Evolutionary conservation across 2,113 vertebrate species (phyloP), one percentile per base, ranked within the genome.

Genomic region (Prolemur simus): DNA sequence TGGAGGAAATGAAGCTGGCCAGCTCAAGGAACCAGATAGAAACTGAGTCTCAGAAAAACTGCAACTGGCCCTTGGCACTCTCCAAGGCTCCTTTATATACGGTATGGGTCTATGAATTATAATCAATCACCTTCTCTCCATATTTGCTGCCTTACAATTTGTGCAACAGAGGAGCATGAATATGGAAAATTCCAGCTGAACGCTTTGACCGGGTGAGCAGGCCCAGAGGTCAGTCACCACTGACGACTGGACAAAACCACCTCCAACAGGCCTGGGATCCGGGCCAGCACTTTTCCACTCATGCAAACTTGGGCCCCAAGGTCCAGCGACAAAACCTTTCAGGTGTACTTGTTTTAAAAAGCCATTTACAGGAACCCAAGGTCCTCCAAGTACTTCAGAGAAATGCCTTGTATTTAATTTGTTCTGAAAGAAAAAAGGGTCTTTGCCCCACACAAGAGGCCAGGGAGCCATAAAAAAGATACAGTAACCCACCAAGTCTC

Each of bases 111-210:
- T 92, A 17, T 29, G 52, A 87, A 58, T 63, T 58, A 34, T 47
- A 73, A 83, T 45, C 80, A 95, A 80, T 39, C 60, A 69, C 73
- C 23, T 90, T 29, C 66, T 88, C 66, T 71, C 58, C 42, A 81
- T 2, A 39, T 74, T 60, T 69, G 47, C 47, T 63, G n/a, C 80
- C 39, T 89, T 47, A 76, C 8, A 58, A 63, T 60, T 29, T 69
- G 37, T 73, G 52, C 60, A 97, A 21, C 34, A 82, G 69, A 93
- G 91, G 68, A 96, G 80, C 89, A 25, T 87, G 77, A 95, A 90
- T 96, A 95, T 17, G 64, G 95, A 96, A 98, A 98, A 98, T 97
- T 98, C 96, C 95, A 92, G 91, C 95, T 96, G 96, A 97, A 98
- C 96, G 95, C 95, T 98, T 84, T 97, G 94, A 85, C 80, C 93